Base-by-base conservation (phyloP, 2,797 vertebrate species). In the Microcaecilia unicolor region DNA sequence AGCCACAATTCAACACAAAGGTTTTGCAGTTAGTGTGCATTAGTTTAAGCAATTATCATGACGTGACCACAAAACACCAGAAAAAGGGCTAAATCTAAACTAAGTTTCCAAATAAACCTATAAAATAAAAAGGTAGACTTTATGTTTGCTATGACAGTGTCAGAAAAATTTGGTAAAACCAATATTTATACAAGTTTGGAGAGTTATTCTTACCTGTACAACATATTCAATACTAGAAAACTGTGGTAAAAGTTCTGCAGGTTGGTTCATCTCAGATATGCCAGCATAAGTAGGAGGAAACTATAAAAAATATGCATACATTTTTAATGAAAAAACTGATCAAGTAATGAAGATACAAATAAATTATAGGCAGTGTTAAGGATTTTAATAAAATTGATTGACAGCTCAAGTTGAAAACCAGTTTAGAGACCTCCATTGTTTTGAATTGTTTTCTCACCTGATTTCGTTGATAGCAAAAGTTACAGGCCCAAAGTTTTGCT, bases 141-240 rank as follows among this genome's bases (percentile, higher is more conserved):
- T n/a, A n/a, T n/a, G n/a, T n/a, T n/a, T n/a, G n/a, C n/a, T n/a
- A n/a, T n/a, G n/a, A n/a, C n/a, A n/a, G n/a, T n/a, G n/a, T n/a
- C n/a, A n/a, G n/a, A n/a, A n/a, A n/a, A n/a, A n/a, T n/a, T n/a
- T n/a, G n/a, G n/a, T n/a, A n/a, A n/a, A n/a, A n/a, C n/a, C n/a
- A n/a, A n/a, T n/a, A n/a, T n/a, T n/a, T n/a, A n/a, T n/a, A n/a
- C n/a, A n/a, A n/a, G n/a, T n/a, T n/a, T n/a, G n/a, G n/a, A 43
- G 27, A 5, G 41, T 1, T 15, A 24, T 37, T 31, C 53, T 80
- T 79, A 98, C 93, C 92, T 97, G 91, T 23, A 98, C 92, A 31
- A 98, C 92, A 48, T 98, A 98, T 81, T 98, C 94, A 34, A 98
- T 96, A 58, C 93, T 97, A 60, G 94, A 98, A 67, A 97, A 98